phyloP scores from a whole-genome alignment of 2,797 vertebrate genomes.

The Acanthurus tractus region DNA sequence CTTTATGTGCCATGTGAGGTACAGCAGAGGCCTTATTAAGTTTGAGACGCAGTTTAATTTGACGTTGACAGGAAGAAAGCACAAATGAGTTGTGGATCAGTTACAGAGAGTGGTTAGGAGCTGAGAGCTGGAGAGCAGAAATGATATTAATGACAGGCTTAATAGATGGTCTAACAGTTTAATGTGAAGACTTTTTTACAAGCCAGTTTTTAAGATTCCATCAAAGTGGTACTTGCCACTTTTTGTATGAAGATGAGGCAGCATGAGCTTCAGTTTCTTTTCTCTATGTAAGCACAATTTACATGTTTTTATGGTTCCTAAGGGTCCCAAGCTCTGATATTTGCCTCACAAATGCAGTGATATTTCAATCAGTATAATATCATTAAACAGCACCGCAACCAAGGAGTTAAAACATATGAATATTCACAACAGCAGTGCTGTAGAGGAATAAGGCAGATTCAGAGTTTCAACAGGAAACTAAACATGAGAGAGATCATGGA shows the following conservation, averaged over 20 bases:
- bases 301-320: constrained; percentile 14
- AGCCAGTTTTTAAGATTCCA: neutral
- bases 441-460: constrained; percentile 38
- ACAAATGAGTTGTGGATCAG: constrained; percentile 41
- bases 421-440: constrained; percentile 60
- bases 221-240: constrained; percentile 23
- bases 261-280: neutral
- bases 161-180: constrained; percentile 5
- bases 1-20: constrained; percentile 60
- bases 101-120: constrained; percentile 7
- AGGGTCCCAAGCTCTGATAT: constrained; percentile 23
- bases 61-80: constrained; percentile 43
- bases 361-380: constrained; percentile 65
- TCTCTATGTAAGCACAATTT: neutral
- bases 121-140: constrained; percentile 9
- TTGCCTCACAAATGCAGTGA: constrained; percentile 45
- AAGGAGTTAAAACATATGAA: constrained; percentile 58
- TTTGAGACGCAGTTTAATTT: constrained; percentile 63
- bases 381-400: constrained; percentile 51
- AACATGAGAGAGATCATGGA: constrained; percentile 32
- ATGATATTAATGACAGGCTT: constrained; percentile 19
- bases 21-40: constrained; percentile 51
- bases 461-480: constrained; percentile 46
- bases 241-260: constrained; percentile 1
- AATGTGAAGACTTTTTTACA: neutral